Conservation (phyloP, 2,888 invertebrate species). For the Aleiodes alternator region DNA sequence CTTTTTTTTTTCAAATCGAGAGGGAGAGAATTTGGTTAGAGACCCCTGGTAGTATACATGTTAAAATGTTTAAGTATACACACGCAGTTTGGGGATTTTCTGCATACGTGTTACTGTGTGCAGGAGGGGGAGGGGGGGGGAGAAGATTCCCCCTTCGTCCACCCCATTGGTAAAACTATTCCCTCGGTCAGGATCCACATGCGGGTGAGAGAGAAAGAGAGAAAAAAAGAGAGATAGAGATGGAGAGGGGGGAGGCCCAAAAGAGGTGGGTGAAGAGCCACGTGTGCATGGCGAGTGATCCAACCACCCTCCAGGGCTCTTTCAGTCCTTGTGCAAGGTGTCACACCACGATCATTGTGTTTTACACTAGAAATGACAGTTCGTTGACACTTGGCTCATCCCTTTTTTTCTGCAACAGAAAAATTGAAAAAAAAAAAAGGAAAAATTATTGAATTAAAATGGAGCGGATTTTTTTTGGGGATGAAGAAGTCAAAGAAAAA, state of each 20-base stretch:
- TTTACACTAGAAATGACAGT: conserved; percentile 55
- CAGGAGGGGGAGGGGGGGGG: background rate
- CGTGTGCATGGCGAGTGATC: conserved; percentile 62
- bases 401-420: background rate
- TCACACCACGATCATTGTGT: conserved; percentile 63
- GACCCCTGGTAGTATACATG: conserved; percentile 16
- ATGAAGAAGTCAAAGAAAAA: background rate
- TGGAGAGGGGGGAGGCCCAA: background rate
- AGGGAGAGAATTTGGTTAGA: conserved; percentile 17
- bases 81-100: conserved; percentile 40
- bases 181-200: conserved; percentile 65
- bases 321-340: conserved; percentile 53
- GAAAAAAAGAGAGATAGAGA: too few species aligned
- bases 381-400: conserved; percentile 37
- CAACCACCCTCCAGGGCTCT: conserved; percentile 44
- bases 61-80: conserved; percentile 39
- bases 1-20: background rate
- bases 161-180: conserved; percentile 53
- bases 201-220: conserved; percentile 52
- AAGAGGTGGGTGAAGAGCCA: conserved; percentile 53
- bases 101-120: conserved; percentile 46
- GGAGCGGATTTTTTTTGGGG: too few species aligned
- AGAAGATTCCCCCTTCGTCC: conserved; percentile 48
- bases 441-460: background rate
- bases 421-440: background rate